Base-by-base conservation (phyloP, 2,888 invertebrate genomes). In the Agrochola macilenta region DNA sequence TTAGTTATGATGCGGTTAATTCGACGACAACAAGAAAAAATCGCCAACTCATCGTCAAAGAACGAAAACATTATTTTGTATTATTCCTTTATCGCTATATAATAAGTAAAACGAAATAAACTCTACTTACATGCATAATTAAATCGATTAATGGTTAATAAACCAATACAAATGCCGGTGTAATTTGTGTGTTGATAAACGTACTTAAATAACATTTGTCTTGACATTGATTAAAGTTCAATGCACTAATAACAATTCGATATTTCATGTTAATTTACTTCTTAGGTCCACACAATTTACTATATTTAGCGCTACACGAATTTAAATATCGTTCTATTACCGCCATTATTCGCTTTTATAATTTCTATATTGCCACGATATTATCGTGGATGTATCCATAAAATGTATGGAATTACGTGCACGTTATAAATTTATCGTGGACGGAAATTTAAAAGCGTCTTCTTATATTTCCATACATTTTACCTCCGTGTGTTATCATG, bases 221-320 rank as follows among this genome's bases (percentile, higher is more conserved):
- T 83, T 78, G 69, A 66, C 83, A 52, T 66, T 54, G 39, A 69
- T 65, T 80, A 65, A 76, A 80, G 81, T 70, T 73, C 61, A 39
- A 60, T 76, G 84, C 23, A 70, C 79, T 73, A 49, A 69, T 72
- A 26, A 43, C 4, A 39, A 54, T 73, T 65, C 9, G 7, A 26
- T 52, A 26, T 14, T 52, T 17, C 11, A 26, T 26, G 26, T 1
- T 23, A 30, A 35, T 30, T 43, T 57, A 20, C 11, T 30, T 61
- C 5, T 20, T 11, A 35, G 2, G 11, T 30, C 20, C 20, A 30
- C 11, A 30, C 61, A 61, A 23, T 20, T 35, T 8, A 30, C 20
- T 35, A 35, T 11, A 20, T 61, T 35, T 23, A 35, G 35, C 23
- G n/a, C 9, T 23, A 23, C n/a, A 54, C 3, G 14, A 35, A n/a